Conservation (phyloP, 2,113 vertebrate species). For the Nibea albiflora region DNA sequence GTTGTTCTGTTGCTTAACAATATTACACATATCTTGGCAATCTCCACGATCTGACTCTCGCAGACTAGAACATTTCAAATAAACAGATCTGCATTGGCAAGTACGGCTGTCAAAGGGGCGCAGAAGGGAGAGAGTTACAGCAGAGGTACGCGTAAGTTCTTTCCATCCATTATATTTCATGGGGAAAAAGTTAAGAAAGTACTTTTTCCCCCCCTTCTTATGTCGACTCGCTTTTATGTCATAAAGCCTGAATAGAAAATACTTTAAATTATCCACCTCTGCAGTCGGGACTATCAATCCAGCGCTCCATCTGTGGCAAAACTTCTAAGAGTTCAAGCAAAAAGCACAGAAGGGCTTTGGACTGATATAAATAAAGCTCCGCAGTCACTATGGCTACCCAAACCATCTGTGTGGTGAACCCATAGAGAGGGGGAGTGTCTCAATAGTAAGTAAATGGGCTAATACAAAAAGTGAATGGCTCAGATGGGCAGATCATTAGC, state of each 20-base stretch:
- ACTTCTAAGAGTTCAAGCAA: constrained; percentile 18
- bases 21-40: constrained; percentile 19
- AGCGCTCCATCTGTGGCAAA: constrained; percentile 15
- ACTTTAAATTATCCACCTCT: neutral
- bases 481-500: constrained; percentile 80
- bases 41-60: constrained; percentile 1
- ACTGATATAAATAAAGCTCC: constrained; percentile 48
- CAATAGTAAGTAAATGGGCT: constrained; percentile 74
- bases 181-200: neutral
- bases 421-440: constrained; percentile 61
- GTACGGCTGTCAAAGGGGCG: neutral
- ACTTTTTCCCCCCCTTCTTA: neutral
- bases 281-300: neutral
- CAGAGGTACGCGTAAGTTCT: neutral
- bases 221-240: neutral
- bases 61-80: neutral
- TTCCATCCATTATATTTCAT: neutral
- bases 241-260: neutral
- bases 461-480: constrained; percentile 76
- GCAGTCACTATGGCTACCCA: constrained; percentile 64
- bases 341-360: constrained; percentile 37
- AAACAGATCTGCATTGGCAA: constrained; percentile 12
- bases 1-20: constrained; percentile 31
- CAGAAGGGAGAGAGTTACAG: neutral
- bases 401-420: constrained; percentile 75